Evolutionary conservation across 2,113 vertebrate genomes (phyloP).

Genomic region (Nibea albiflora): DNA sequence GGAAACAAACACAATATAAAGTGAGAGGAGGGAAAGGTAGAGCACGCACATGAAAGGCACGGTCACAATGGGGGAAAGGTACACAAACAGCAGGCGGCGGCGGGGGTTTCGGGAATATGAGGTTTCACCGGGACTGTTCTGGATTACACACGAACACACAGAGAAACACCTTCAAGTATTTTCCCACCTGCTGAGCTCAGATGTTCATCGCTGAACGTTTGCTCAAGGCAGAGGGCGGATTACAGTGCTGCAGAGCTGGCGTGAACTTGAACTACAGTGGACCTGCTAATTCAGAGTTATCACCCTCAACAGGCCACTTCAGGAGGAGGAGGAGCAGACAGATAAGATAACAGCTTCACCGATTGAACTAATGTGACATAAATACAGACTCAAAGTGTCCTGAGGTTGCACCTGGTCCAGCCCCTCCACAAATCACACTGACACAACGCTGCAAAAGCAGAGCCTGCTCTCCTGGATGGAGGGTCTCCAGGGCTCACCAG

Average conservation of each 20-base stretch:
- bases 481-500: neutral
- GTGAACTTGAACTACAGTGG: conserved; percentile 30
- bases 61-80: conserved; percentile 50
- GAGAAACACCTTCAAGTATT: conserved; percentile 50
- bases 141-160: conserved; percentile 17
- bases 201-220: conserved; percentile 36
- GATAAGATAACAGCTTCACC: conserved; percentile 33
- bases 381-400: conserved; percentile 36
- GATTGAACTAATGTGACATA: conserved; percentile 40
- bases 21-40: conserved; percentile 38
- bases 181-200: conserved; percentile 61
- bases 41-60: conserved; percentile 47
- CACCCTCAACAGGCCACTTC: neutral
- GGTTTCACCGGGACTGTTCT: conserved; percentile 39
- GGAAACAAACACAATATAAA: conserved; percentile 54
- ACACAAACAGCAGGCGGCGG: conserved; percentile 57
- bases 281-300: conserved; percentile 21
- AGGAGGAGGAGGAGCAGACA: too few species aligned
- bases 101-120: conserved; percentile 22
- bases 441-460: conserved; percentile 23
- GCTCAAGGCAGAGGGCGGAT: neutral
- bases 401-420: conserved; percentile 49
- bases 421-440: conserved; percentile 57
- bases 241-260: neutral
- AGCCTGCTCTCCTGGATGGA: conserved; percentile 13